These are phyloP conservation scores for Chymomyza caudatula DNA, from an alignment of 2,888 invertebrate species.

Conservation along the genomic window DNA sequence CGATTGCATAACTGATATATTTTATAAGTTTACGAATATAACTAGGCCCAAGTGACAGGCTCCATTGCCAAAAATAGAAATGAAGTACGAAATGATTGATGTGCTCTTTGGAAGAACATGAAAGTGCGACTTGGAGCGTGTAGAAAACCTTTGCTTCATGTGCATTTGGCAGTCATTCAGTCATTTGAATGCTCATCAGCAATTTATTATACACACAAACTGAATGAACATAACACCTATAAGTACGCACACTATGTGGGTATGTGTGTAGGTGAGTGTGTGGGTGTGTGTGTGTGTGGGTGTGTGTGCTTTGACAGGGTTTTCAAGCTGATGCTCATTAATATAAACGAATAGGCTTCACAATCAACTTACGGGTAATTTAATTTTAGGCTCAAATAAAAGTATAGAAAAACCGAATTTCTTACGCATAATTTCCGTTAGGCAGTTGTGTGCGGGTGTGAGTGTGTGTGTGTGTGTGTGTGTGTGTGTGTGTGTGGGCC, in stretches of 20 bases:
- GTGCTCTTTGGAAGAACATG: not conserved
- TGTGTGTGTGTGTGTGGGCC: conserved; percentile 20
- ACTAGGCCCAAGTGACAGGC: not conserved
- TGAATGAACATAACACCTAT: too few species aligned
- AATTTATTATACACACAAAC: not conserved
- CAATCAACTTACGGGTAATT: conserved; percentile 71
- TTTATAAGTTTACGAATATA: not conserved
- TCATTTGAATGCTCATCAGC: not conserved
- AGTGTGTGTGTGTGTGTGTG: conserved; percentile 13
- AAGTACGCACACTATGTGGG: too few species aligned
- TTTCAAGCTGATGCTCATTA: conserved; percentile 62
- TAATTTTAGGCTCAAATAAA: conserved; percentile 51
- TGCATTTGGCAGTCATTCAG: not conserved
- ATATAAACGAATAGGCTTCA: conserved; percentile 52
- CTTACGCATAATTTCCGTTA: conserved; percentile 57
- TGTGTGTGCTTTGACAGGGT: conserved; percentile 23
- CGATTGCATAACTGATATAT: not conserved
- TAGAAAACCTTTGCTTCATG: not conserved
- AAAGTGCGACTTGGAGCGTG: not conserved
- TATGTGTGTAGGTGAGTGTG: not conserved
- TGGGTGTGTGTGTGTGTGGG: too few species aligned
- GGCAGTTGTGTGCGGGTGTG: conserved; percentile 18
- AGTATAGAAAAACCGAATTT: conserved; percentile 34
- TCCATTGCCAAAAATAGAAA: not conserved
- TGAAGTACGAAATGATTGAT: not conserved